Evolutionary conservation across 2,797 vertebrate species (phyloP).

Genomic region (Miichthys miiuy): DNA sequence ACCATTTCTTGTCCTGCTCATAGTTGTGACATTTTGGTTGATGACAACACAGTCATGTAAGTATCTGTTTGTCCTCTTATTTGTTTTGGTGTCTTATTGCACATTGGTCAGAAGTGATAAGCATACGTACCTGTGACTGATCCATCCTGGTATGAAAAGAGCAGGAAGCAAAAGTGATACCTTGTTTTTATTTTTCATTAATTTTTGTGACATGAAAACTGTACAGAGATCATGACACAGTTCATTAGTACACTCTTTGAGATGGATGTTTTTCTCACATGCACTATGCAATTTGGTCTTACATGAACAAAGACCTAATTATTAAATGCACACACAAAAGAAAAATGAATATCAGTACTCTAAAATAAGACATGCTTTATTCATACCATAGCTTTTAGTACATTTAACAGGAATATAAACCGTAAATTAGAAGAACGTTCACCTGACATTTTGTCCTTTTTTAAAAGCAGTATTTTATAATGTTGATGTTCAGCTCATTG

Average conservation of each 20-base stretch:
- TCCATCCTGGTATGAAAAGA: neutral
- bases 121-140: neutral
- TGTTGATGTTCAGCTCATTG: constrained; percentile 16
- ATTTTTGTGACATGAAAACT: neutral
- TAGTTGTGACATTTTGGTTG: constrained; percentile 99
- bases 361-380: neutral
- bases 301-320: neutral
- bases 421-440: neutral
- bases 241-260: neutral
- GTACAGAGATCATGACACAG: neutral
- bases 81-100: constrained; percentile 16
- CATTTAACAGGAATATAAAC: constrained; percentile 9
- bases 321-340: neutral
- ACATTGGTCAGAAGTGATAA: constrained; percentile 12
- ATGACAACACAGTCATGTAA: constrained; percentile 99
- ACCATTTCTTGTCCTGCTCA: constrained; percentile 99
- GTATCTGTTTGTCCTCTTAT: constrained; percentile 75
- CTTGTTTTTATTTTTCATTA: neutral
- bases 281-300: neutral
- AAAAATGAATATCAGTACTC: neutral
- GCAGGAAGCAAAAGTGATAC: neutral
- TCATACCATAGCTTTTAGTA: neutral
- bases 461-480: neutral
- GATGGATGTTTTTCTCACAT: neutral
- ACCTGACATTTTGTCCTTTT: neutral